Base-by-base conservation (phyloP, 2,888 invertebrate species). In the Catocala sponsa region DNA sequence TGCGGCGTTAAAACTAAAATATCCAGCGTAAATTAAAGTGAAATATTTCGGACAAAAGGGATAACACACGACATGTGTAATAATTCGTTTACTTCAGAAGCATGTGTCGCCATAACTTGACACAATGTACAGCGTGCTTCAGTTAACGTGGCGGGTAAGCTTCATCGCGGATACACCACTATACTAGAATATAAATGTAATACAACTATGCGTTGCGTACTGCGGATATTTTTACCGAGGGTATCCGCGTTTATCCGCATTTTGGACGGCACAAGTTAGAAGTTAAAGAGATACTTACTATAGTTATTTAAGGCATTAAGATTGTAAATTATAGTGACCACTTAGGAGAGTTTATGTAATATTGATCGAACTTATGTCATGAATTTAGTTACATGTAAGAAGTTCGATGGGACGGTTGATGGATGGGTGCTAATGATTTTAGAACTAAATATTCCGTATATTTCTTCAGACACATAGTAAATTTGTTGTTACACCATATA, bases 181-280 rank as follows among this genome's bases (percentile, higher is more conserved):
- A 25, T 32, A 5, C 7, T 2, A 32, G 32, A 0, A 25, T n/a
- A n/a, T 38, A 42, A 25, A 25, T 25, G 25, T 25, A 25, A 1
- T 25, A 25, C 25, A 25, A 25, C 25, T 25, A 25, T 25, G 47
- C 33, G 50, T 63, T 71, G 57, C 57, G 72, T 62, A 68, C 66
- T 79, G 78, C 74, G 67, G 78, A 77, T 66, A 64, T 81, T 80
- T 82, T 78, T 76, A 80, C 65, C 60, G 65, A 41, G 47, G 33
- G 60, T 60, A 73, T 74, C 73, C 77, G 72, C n/a, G 33, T 43
- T 42, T 33, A 42, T 72, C 67, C 64, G 54, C 48, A 51, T 57
- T 59, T 46, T 50, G 53, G n/a, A 32, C 11, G 49, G 70, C 58
- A 1, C 32, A 48, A 59, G 48, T 51, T 33, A 32, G n/a, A 11